Evolutionary conservation across 1,140 invertebrate genomes (phyloP), one percentile per base, ranked within the genome.

Genomic region (Melanaphis sacchari): DNA sequence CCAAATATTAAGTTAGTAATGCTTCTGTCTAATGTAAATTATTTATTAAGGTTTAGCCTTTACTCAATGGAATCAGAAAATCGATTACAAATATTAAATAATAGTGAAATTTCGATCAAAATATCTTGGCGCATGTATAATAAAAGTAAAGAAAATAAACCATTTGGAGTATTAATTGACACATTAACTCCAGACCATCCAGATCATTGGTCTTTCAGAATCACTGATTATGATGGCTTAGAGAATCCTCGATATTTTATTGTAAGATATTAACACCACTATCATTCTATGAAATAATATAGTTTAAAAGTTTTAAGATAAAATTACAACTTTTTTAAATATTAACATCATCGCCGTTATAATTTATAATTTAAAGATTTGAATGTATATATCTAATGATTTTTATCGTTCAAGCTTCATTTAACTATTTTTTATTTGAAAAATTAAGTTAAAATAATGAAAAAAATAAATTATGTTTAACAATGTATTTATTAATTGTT

Each of bases 181-280:
- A 93, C 46, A 38, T 85, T 93, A 84, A 93, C 91, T 24, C 81
- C 91, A 1, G 36, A 93, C 26, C 7, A 41, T n/a, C 76, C 91
- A 22, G 38, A 93, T 21, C 36, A 52, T 40, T 93, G 91, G 91
- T 93, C 91, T 11, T 41, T 93, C 24, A 85, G 91, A 85, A 85
- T 93, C 38, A 36, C 7, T 15, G 49, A 5, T 52, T 84, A 52
- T 36, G 52, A 85, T 31, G 91, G 91, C 2, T 52, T 43, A 43
- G 43, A 91, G 46, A 21, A 5, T 15, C 81, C 91, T 46, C 91
- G 46, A 31, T 93, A 93, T 93, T 93, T 93, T 93, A 93, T 38
- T 38, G 91, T 36, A 36, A 88, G 46, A 49, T 49, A 76, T 76
- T 21, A n/a, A 36, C 15, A n/a, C 15, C 31, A n/a, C 31, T 76